A percentile compares a stretch with the other conserved stretches of the same genome.
Conservation (phyloP, 2,113 vertebrate species). For the Capreolus pygargus region DNA sequence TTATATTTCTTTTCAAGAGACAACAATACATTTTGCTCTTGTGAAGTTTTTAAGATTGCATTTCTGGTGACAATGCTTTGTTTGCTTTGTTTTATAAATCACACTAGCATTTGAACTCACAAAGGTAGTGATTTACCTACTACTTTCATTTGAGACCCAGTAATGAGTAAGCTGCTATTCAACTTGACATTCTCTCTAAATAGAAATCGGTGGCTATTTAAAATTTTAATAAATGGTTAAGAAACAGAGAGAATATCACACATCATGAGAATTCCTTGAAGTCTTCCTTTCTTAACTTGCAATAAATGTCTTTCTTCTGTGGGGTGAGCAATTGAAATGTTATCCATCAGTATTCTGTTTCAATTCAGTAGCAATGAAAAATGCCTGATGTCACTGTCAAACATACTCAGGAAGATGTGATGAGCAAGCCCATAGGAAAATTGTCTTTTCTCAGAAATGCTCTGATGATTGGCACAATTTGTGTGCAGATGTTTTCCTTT, state of each 20-base stretch:
- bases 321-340: slow-evolving; percentile 12
- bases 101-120: not conserved
- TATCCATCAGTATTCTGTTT: slow-evolving; percentile 33
- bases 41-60: not conserved
- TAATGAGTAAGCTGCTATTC: not conserved
- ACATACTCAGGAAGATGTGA: slow-evolving; percentile 37
- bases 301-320: slow-evolving; percentile 43
- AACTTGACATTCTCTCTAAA: not conserved
- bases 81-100: slow-evolving; percentile 26
- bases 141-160: not conserved
- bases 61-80: slow-evolving; percentile 11
- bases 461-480: slow-evolving; percentile 32
- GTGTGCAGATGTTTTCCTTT: slow-evolving; percentile 25
- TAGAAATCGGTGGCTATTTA: not conserved
- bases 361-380: slow-evolving; percentile 54
- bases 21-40: not conserved
- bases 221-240: slow-evolving; percentile 34
- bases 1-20: not conserved
- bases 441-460: slow-evolving; percentile 20
- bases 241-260: not conserved
- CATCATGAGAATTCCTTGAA: not conserved
- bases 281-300: slow-evolving; percentile 19
- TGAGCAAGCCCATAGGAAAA: not conserved
- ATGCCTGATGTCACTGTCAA: slow-evolving; percentile 49
- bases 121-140: not conserved